Evolutionary conservation across 2,888 invertebrate species (phyloP), one percentile per base, ranked within the genome.

Genomic region (Melipona bicolor): DNA sequence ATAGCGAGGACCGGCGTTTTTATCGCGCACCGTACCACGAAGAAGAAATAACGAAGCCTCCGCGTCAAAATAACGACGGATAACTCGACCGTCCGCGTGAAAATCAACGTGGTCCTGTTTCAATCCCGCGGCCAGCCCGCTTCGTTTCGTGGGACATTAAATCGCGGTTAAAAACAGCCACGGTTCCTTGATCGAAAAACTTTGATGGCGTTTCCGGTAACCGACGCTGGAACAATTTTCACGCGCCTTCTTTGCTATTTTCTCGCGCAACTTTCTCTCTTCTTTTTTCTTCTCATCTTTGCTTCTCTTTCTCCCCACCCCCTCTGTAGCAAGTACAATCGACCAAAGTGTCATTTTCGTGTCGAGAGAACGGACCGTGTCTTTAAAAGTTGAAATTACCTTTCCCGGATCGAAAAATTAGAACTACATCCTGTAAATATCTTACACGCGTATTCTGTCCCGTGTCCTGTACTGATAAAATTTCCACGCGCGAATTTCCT

Each of bases 1-100:
- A 36, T 50, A 71, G 24, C 32, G 62, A 43, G 13, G 56, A 36
- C 65, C 56, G 19, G 27, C 27, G 64, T 71, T 82, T 84, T 83
- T 73, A 64, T 76, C 50, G 19, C 61, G 24, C 70, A 27, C 15
- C 13, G 32, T 49, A 6, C 36, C 36, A 64, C 56, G 56, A 56
- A 67, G 65, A 56, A 67, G 70, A 73, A 67, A 56, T 56, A 56
- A 59, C 65, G 73, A 52, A 65, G 27, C 52, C n/a, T 11, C 61
- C 54, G 13, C 24, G 54, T 56, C 62, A 36, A 74, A 54, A 59
- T 74, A 65, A 32, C 59, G 43, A 27, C 59, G 79, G 65, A 69
- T 65, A 70, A 79, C 54, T 36, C n/a, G 54, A 73, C n/a, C n/a
- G 43, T 5, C 36, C 54, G 24, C 43, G 59, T 74, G 50, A 54